Evolutionary conservation across 2,888 invertebrate genomes (phyloP), one percentile per base, ranked within the genome.

Genomic region (Lasioglossum malachurum): DNA sequence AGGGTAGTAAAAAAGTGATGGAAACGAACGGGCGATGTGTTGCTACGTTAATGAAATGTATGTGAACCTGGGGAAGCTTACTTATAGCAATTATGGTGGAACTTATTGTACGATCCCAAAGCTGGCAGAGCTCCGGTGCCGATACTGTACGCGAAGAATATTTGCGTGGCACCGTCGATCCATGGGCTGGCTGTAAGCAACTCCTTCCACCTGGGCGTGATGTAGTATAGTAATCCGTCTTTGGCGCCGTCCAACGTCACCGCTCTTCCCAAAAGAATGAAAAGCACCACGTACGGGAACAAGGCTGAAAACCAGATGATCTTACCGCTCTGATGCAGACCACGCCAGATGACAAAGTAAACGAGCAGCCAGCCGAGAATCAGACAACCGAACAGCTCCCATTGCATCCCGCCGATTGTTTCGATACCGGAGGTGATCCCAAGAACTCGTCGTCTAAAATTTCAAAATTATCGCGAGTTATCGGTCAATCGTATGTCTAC

Each of bases 221-320:
- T 95, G 95, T 97, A 97, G 94, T 97, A 97, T 81, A 96, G 94
- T 57, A 97, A 96, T 27, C 97, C 97, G 46, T 96, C 96, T 4
- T 93, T 94, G 3, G 97, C 97, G 14, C 97, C 97, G 2, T 97
- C 96, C 87, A 97, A 94, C 0, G 97, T 97, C 76, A 97, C 96
- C 10, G 97, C 97, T 85, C 97, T 96, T 75, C 96, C 96, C 93
- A 97, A 95, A 90, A 97, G 96, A 83, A 97, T 96, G 87, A 97
- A 95, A 87, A 97, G 96, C 46, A 98, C 97, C 73, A 97, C 96
- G 94, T 97, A 97, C 14, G 97, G 97, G 94, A 97, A 97, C 89
- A 97, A 94, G 12, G 97, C 97, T 27, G 97, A 97, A 95, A 97
- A 97, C 97, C 97, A 98, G 90, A 98, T 97, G 92, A 97, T 97